These are phyloP conservation scores for Enhydra lutris DNA, from an alignment of 2,113 vertebrate species.

Conservation along the genomic window DNA sequence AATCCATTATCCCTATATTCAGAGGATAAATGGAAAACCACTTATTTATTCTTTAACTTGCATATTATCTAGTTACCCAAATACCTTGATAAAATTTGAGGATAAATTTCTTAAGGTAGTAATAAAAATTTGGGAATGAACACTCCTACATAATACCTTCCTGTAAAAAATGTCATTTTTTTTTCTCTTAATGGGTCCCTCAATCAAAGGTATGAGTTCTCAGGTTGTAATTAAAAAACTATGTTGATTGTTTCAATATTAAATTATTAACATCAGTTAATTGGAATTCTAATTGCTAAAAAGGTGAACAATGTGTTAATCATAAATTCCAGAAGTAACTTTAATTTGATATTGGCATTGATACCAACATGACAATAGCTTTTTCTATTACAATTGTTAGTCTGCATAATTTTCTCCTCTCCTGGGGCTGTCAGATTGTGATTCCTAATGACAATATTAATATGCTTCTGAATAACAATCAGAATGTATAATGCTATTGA, in stretches of 20 bases:
- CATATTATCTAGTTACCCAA: background rate
- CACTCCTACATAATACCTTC: background rate
- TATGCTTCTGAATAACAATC: conserved; percentile 75
- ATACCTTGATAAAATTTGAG: background rate
- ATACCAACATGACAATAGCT: conserved; percentile 75
- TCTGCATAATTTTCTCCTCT: conserved; percentile 77
- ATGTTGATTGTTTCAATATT: conserved; percentile 71
- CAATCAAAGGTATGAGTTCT: background rate
- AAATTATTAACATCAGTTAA: conserved; percentile 77
- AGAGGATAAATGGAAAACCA: background rate
- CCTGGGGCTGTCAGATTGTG: conserved; percentile 69
- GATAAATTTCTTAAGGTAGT: background rate
- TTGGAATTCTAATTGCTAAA: conserved; percentile 73
- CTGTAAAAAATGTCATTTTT: background rate
- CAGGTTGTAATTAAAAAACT: conserved; percentile 27
- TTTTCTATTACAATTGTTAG: conserved; percentile 70
- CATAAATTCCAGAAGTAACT: conserved; percentile 76
- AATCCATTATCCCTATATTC: background rate
- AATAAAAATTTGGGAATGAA: background rate
- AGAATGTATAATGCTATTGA: conserved; percentile 77
- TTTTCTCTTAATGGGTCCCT: background rate
- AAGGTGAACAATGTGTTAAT: conserved; percentile 65
- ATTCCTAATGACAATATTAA: conserved; percentile 78
- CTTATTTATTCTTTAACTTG: background rate
- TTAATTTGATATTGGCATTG: conserved; percentile 79